Evolutionary conservation across 1,140 invertebrate genomes (phyloP).

Genomic region (Drosophila triauraria): DNA sequence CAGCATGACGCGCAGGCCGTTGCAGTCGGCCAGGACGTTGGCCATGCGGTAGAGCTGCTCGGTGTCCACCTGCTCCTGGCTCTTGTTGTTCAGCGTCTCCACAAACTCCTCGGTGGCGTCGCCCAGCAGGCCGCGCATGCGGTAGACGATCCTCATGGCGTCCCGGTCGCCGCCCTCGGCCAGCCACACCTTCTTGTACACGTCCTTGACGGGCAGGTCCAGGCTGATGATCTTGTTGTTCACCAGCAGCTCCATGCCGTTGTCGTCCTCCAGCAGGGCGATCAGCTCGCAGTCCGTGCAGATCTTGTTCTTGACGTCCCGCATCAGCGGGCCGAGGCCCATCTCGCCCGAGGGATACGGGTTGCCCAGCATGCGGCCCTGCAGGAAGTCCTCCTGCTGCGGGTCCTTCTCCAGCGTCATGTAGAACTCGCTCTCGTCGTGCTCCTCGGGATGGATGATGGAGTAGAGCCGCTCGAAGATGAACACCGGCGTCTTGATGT

Average conservation of each 20-base stretch:
- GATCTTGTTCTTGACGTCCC: slow-evolving; percentile 99
- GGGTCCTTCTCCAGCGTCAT: slow-evolving; percentile 98
- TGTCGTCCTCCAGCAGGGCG: slow-evolving; percentile 98
- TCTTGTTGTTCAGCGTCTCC: slow-evolving; percentile 94
- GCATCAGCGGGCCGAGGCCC: slow-evolving; percentile 97
- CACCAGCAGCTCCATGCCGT: slow-evolving; percentile 99
- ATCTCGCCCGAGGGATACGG: slow-evolving; percentile 97
- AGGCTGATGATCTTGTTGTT: slow-evolving; percentile 99
- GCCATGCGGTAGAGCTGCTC: slow-evolving; percentile 95
- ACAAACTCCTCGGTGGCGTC: slow-evolving; percentile 99
- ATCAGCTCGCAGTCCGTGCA: slow-evolving; percentile 99
- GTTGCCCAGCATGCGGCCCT: slow-evolving; percentile 98
- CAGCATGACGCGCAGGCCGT: slow-evolving; percentile 93
- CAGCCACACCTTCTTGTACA: slow-evolving; percentile 95
- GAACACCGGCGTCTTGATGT: slow-evolving; percentile 98
- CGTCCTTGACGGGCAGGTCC: slow-evolving; percentile 97
- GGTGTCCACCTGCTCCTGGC: slow-evolving; percentile 95
- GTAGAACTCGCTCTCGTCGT: slow-evolving; percentile 98
- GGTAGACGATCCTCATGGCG: slow-evolving; percentile 99
- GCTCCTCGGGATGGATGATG: slow-evolving; percentile 98
- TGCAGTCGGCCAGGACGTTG: slow-evolving; percentile 91
- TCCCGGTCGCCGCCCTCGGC: slow-evolving; percentile 94
- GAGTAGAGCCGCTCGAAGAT: slow-evolving; percentile 99
- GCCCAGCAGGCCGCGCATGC: slow-evolving; percentile 98
- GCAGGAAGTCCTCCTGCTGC: slow-evolving; percentile 99